Percentiles rank a stretch among this genome's conserved stretches.
These are phyloP conservation scores for Euwallacea fornicatus DNA, from an alignment of 1,140 invertebrate species.

Conservation along the genomic window DNA sequence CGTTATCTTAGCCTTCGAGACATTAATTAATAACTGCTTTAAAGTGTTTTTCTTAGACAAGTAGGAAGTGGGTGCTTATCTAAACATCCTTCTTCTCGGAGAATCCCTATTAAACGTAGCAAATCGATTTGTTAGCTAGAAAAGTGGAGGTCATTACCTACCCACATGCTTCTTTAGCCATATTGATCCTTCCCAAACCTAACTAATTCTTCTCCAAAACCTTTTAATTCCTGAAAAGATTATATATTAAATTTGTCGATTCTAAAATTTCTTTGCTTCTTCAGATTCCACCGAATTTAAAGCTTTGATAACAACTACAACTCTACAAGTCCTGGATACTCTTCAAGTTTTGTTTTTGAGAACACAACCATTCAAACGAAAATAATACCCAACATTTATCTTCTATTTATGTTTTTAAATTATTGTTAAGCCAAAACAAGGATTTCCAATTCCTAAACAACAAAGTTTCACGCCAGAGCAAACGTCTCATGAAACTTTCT, in stretches of 20 bases:
- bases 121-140: neutral
- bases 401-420: too few species aligned
- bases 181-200: conserved; percentile 10
- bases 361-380: neutral
- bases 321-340: too few species aligned
- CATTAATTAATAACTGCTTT: neutral
- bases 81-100: neutral
- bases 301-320: too few species aligned
- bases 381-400: too few species aligned
- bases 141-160: neutral
- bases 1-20: too few species aligned
- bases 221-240: conserved; percentile 1
- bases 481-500: too few species aligned
- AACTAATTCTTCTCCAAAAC: neutral
- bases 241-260: conserved; percentile 13
- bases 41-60: conserved; percentile 20
- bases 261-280: conserved; percentile 11
- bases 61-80: neutral
- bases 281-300: too few species aligned
- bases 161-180: conserved; percentile 2
- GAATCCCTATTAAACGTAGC: too few species aligned
- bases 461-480: too few species aligned
- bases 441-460: too few species aligned
- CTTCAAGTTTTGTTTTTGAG: too few species aligned
- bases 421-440: too few species aligned